phyloP scores from a whole-genome alignment of 2,113 vertebrate species.

The Arizona elegans region DNA sequence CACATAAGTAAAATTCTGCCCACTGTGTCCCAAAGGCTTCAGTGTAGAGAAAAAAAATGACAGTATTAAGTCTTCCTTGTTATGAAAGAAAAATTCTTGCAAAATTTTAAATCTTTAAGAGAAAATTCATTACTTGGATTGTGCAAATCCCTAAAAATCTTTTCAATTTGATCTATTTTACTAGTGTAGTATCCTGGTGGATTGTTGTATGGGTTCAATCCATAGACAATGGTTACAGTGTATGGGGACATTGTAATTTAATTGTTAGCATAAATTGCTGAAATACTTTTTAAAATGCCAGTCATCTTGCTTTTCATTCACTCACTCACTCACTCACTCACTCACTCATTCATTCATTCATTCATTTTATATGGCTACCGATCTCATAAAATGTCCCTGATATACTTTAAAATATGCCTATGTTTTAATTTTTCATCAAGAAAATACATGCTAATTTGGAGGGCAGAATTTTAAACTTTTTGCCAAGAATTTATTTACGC shows the following conservation, averaged over 20 bases:
- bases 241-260: neutral
- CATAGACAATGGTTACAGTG: neutral
- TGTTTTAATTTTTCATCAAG: neutral
- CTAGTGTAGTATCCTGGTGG: neutral
- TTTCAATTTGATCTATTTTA: neutral
- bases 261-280: neutral
- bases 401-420: neutral
- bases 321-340: neutral
- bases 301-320: neutral
- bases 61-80: neutral
- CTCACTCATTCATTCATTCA: accelerated
- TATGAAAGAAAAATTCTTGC: neutral
- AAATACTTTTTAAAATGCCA: neutral
- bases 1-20: neutral
- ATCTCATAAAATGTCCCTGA: neutral
- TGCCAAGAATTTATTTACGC: neutral
- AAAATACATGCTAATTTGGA: neutral
- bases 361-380: neutral
- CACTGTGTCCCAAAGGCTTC: neutral
- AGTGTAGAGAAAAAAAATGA: neutral
- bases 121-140: neutral
- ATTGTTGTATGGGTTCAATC: neutral
- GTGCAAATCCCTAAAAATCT: neutral
- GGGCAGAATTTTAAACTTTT: neutral
- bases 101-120: too few species aligned